Conservation (phyloP, 2,113 vertebrate genomes). For the Blennius ocellaris region DNA sequence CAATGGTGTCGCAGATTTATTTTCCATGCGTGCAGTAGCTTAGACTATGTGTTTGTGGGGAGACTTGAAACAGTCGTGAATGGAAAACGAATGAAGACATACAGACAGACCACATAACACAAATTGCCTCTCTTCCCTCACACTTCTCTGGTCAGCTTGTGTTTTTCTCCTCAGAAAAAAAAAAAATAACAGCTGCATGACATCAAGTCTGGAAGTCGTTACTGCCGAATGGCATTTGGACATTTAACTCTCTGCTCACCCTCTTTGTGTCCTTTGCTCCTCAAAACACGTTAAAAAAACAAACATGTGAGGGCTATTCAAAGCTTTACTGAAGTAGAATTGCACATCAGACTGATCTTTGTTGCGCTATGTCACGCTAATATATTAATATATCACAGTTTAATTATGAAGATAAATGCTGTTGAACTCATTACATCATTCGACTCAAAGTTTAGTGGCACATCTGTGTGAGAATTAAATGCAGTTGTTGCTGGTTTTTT, state of each 20-base stretch:
- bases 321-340: conserved; percentile 10
- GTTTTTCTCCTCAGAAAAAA: conserved; percentile 74
- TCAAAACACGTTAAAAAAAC: conserved; percentile 51
- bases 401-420: conserved; percentile 5
- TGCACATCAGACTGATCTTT: conserved; percentile 8
- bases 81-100: conserved; percentile 69
- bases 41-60: conserved; percentile 55
- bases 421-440: neutral
- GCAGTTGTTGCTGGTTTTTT: neutral
- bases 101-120: conserved; percentile 72
- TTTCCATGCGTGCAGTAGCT: conserved; percentile 40
- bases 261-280: conserved; percentile 28
- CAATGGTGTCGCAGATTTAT: conserved; percentile 40
- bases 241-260: conserved; percentile 66
- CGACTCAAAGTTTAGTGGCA: neutral
- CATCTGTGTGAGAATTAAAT: neutral
- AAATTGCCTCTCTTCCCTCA: conserved; percentile 57
- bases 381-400: conserved; percentile 13
- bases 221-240: conserved; percentile 69
- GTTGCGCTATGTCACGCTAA: neutral
- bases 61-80: conserved; percentile 45
- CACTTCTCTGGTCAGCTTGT: conserved; percentile 70
- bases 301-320: conserved; percentile 4
- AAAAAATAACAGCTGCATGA: conserved; percentile 79
- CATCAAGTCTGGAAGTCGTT: conserved; percentile 85